Percentiles rank a stretch among this genome's conserved stretches.
Conservation (phyloP, 2,113 vertebrate genomes). For the Centropus unirufus region DNA sequence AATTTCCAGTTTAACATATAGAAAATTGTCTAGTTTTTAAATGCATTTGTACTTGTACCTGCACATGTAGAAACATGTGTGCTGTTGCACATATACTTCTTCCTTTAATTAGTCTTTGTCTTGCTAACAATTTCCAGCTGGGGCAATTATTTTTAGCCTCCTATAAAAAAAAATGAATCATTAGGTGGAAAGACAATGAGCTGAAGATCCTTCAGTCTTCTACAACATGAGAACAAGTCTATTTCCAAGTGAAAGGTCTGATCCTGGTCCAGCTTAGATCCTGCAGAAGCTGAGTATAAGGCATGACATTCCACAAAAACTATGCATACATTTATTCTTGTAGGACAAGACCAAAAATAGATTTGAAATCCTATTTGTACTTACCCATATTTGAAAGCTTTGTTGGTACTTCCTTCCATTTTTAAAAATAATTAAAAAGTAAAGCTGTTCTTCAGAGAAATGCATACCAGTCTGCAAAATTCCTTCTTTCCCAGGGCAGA, state of each 20-base stretch:
- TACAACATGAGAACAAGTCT: not conserved
- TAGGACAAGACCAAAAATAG: not conserved
- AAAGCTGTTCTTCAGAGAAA: conserved; percentile 38
- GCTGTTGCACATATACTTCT: not conserved
- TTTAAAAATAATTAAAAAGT: conserved; percentile 6
- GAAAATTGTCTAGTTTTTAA: not conserved
- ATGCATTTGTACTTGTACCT: not conserved
- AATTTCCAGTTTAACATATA: not conserved
- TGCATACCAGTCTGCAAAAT: conserved; percentile 27
- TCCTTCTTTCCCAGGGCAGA: conserved; percentile 23
- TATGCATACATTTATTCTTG: not conserved
- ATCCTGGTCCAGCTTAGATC: not conserved
- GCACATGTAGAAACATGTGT: not conserved
- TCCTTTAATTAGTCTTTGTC: not conserved
- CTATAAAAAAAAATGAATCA: not conserved
- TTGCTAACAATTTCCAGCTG: not conserved
- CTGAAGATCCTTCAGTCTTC: not conserved
- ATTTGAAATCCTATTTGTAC: conserved; percentile 27
- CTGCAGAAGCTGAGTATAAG: not conserved
- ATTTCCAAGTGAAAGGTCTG: not conserved
- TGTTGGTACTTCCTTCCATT: conserved; percentile 35
- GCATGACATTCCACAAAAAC: not conserved
- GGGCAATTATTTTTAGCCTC: not conserved
- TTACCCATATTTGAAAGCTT: conserved; percentile 24
- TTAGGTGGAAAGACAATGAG: not conserved